Percentiles rank a stretch among this genome's conserved stretches.
Evolutionary conservation across 2,888 invertebrate species (phyloP).

Genomic region (Oscheius myriophilus): DNA sequence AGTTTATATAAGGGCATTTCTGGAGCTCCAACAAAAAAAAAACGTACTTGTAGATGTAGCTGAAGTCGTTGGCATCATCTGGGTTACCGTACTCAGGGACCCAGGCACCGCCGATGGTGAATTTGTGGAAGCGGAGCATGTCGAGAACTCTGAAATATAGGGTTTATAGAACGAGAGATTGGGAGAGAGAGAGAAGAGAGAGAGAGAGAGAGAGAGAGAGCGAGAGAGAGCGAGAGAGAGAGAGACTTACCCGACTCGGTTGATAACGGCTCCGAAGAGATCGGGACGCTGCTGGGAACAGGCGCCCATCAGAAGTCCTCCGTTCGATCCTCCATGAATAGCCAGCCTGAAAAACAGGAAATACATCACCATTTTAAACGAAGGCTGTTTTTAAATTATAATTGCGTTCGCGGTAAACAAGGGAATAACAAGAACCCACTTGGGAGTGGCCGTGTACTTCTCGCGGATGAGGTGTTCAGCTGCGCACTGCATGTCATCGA

Average conservation of each 20-base stretch:
- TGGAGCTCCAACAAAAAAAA: too few species aligned
- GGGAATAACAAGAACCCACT: conserved; percentile 68
- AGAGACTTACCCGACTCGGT: conserved; percentile 87
- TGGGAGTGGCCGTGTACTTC: conserved; percentile 82
- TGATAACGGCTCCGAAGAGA: conserved; percentile 89
- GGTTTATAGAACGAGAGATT: neutral
- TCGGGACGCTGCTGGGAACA: conserved; percentile 94
- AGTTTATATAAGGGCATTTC: too few species aligned
- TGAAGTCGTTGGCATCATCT: conserved; percentile 84
- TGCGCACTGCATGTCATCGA: conserved; percentile 93
- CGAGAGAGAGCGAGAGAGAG: neutral
- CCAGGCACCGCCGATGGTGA: conserved; percentile 97
- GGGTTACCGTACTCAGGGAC: conserved; percentile 93
- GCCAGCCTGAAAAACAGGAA: conserved; percentile 77
- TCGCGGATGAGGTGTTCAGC: conserved; percentile 86
- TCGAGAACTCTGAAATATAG: conserved; percentile 83
- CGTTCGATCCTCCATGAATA: conserved; percentile 95
- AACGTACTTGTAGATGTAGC: conserved; percentile 80
- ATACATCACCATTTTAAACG: neutral
- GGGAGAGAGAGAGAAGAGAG: too few species aligned
- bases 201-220: too few species aligned
- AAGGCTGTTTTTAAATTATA: neutral
- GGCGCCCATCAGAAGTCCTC: conserved; percentile 92
- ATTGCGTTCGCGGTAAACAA: neutral
- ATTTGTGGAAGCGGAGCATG: conserved; percentile 96